These are phyloP conservation scores for Ianthella basta DNA, from an alignment of 37 sponge, comb jelly and placozoan genomes.

Conservation along the genomic window DNA sequence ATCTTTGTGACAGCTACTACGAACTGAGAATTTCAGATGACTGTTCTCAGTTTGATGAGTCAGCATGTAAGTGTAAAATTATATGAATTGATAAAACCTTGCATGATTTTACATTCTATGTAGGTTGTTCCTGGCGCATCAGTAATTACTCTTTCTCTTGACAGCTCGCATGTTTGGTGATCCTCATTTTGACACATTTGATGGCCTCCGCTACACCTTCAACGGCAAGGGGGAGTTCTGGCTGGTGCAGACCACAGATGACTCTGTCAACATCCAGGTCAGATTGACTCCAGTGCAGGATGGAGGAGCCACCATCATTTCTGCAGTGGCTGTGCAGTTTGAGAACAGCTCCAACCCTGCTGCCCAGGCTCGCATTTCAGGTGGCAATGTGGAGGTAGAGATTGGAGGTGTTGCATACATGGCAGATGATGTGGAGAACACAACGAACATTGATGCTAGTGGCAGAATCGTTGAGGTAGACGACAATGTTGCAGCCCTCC, in stretches of 20 bases:
- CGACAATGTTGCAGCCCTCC: neutral
- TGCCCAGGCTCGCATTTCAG: slow-evolving; percentile 4
- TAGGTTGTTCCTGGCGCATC: too few species aligned
- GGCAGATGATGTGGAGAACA: neutral
- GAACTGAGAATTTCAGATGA: slow-evolving; percentile 38
- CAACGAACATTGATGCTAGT: slow-evolving; percentile 8
- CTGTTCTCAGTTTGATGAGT: slow-evolving; percentile 18
- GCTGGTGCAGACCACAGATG: slow-evolving; percentile 39
- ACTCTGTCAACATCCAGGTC: slow-evolving; percentile 48
- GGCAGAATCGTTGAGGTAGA: neutral
- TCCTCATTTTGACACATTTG: slow-evolving; percentile 66
- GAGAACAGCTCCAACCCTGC: slow-evolving; percentile 10
- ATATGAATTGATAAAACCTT: too few species aligned
- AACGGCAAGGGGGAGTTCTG: slow-evolving; percentile 69
- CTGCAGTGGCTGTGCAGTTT: slow-evolving; percentile 37
- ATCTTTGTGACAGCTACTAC: slow-evolving; percentile 38
- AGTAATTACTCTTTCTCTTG: neutral
- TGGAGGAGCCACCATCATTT: slow-evolving; percentile 35
- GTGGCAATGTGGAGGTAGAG: neutral
- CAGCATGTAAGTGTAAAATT: slow-evolving; percentile 28
- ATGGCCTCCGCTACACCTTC: slow-evolving; percentile 63
- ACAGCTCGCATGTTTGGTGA: slow-evolving; percentile 62
- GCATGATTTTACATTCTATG: too few species aligned
- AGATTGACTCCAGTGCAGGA: slow-evolving; percentile 9
- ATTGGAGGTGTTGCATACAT: neutral